These are phyloP conservation scores for Gymnobelideus leadbeateri DNA, from an alignment of 2,113 vertebrate species.

Conservation along the genomic window DNA sequence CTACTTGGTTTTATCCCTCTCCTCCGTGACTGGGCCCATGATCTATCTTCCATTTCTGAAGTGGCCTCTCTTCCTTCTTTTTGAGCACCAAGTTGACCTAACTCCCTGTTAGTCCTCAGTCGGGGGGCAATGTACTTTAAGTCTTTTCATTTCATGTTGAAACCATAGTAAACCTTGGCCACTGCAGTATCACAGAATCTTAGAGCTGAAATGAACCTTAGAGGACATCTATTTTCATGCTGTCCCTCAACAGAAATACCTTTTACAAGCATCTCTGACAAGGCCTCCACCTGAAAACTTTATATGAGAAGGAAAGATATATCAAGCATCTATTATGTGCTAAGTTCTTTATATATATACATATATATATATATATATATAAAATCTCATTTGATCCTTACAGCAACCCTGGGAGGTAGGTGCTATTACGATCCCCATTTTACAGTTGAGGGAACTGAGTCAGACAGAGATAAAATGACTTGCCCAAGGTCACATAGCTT, in stretches of 20 bases:
- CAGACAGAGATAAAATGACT: not conserved
- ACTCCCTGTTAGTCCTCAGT: not conserved
- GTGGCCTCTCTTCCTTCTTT: not conserved
- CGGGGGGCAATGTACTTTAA: not conserved
- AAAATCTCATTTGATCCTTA: not conserved
- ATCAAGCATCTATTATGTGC: not conserved
- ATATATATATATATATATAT: not conserved
- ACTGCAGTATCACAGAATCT: not conserved
- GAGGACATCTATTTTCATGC: not conserved
- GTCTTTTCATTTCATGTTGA: not conserved
- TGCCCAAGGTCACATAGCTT: not conserved
- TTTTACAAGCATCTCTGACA: not conserved
- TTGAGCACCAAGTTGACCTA: not conserved
- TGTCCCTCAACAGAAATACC: not conserved
- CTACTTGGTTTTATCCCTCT: not conserved
- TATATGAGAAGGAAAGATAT: not conserved
- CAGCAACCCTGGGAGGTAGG: not conserved
- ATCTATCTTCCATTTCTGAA: not conserved
- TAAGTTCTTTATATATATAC: not conserved
- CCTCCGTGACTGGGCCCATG: not conserved
- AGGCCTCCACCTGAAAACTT: not conserved
- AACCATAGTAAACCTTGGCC: not conserved
- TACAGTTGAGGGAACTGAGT: slow-evolving; percentile 16
- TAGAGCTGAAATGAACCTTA: not conserved
- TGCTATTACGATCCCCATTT: not conserved